These are phyloP conservation scores for Anabas testudineus DNA, from an alignment of 2,797 vertebrate species.

Conservation along the genomic window DNA sequence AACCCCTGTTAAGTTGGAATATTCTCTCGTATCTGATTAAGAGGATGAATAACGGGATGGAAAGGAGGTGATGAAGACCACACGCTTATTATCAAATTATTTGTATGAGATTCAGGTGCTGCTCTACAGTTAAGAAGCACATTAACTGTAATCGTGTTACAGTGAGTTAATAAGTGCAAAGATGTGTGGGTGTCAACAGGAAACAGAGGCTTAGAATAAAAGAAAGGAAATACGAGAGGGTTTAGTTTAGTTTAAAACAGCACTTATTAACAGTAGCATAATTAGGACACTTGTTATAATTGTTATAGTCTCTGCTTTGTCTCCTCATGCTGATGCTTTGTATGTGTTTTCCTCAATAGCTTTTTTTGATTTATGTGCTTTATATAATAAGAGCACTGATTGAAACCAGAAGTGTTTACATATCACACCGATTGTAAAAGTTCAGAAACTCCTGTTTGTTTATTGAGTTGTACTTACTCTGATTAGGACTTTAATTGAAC, in stretches of 20 bases:
- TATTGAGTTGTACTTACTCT: background rate
- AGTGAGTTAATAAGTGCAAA: slow-evolving; percentile 8
- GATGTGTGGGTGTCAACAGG: background rate
- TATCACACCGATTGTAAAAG: background rate
- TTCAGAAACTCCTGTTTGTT: background rate
- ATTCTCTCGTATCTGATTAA: background rate
- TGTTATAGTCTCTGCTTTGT: too few relatives aligned
- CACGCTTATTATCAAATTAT: slow-evolving; percentile 7
- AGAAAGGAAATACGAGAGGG: background rate
- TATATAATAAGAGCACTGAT: background rate
- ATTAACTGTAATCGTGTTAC: too few relatives aligned
- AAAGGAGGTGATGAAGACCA: slow-evolving; percentile 19
- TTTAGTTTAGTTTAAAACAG: background rate
- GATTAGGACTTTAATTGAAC: background rate
- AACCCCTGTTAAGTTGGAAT: background rate
- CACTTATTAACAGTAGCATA: background rate
- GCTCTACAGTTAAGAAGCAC: too few relatives aligned
- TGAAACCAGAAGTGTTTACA: background rate
- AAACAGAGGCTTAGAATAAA: background rate
- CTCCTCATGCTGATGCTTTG: background rate
- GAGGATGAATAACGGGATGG: background rate
- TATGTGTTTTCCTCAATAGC: background rate
- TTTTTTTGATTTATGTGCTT: background rate
- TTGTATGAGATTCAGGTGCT: background rate
- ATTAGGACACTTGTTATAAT: background rate